Base-by-base conservation (phyloP, 2,888 invertebrate species). In the Atrina japonica region DNA sequence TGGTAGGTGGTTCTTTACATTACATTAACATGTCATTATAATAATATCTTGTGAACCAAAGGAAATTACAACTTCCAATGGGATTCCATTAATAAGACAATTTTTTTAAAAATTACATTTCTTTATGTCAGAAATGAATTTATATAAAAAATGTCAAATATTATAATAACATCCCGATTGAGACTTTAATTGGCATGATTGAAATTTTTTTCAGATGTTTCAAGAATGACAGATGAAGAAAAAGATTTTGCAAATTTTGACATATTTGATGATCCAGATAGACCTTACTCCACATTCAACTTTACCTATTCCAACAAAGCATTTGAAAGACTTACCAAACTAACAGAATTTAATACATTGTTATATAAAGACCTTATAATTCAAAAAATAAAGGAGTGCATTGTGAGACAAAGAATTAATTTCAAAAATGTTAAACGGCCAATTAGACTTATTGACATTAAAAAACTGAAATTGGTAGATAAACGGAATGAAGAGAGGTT, bases 331-430 rank as follows among this genome's bases (percentile, higher is more conserved):
- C 76, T 92, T 11, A 80, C 89, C 0, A 74, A 89, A 56, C 82
- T 92, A n/a, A 89, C 88, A 78, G 91, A 91, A 74, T 92, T 90
- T 81, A 92, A 92, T 81, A 90, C 91, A 1, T 75, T 87, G 3
- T 71, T 87, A 23, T 86, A 87, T 70, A 77, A 88, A 56, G 86
- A 90, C 60, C 67, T 85, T 7, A 90, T 91, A 40, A 82, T 87
- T 18, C 80, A 86, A 35, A 86, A 88, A 58, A 86, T 91, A 40
- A 83, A 80, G 25, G 76, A 85, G 47, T 83, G 85, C 56, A 83
- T 91, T 6, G 75, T 79, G 50, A 79, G 83, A 27, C 73, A 83
- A 25, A 70, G 83, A 21, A 70, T 80, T 14, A 78, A 78, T 67
- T 77, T 75, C 59, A 63, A 77, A 23, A 70, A 76, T 0, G 77